These are phyloP conservation scores for Dreissena polymorpha DNA, from an alignment of 1,140 invertebrate genomes.

Conservation along the genomic window DNA sequence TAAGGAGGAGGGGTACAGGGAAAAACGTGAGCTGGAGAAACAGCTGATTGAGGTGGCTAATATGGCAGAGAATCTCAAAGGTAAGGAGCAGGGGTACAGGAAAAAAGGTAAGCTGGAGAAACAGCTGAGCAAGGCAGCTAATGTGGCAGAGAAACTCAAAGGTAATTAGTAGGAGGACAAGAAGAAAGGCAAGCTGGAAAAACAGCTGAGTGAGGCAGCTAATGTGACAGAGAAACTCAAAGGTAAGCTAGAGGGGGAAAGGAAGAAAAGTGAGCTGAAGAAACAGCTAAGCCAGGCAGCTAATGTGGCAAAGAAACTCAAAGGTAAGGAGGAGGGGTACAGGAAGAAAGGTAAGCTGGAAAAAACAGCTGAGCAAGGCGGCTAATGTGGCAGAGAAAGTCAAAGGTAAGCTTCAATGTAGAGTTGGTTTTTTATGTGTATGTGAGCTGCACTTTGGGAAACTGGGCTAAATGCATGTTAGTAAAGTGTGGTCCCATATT, in stretches of 20 bases:
- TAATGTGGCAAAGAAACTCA: constrained; percentile 4
- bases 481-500: too few relatives aligned
- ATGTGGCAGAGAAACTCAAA: constrained; percentile 26
- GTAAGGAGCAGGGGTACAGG: constrained; percentile 41
- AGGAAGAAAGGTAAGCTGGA: constrained; percentile 58
- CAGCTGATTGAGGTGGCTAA: constrained; percentile 11
- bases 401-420: constrained; percentile 38
- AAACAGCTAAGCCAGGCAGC: constrained; percentile 19
- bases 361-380: constrained; percentile 36
- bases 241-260: constrained; percentile 45
- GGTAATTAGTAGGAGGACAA: constrained; percentile 47
- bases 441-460: too few relatives aligned
- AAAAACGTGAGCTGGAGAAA: constrained; percentile 54
- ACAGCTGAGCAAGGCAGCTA: constrained; percentile 12
- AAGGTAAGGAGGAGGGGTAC: constrained; percentile 35
- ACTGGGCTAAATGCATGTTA: too few relatives aligned
- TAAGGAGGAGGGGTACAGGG: constrained; percentile 45
- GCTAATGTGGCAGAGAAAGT: constrained; percentile 14
- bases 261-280: constrained; percentile 59
- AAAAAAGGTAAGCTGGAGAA: constrained; percentile 56
- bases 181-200: constrained; percentile 58
- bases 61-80: constrained; percentile 30
- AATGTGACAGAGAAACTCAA: constrained; percentile 17
- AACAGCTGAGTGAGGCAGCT: constrained; percentile 15
- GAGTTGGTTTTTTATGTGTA: too few relatives aligned